Percentiles rank a stretch among this genome's conserved stretches.
phyloP scores from a whole-genome alignment of 2,888 invertebrate species.

The Polyploca ridens region DNA sequence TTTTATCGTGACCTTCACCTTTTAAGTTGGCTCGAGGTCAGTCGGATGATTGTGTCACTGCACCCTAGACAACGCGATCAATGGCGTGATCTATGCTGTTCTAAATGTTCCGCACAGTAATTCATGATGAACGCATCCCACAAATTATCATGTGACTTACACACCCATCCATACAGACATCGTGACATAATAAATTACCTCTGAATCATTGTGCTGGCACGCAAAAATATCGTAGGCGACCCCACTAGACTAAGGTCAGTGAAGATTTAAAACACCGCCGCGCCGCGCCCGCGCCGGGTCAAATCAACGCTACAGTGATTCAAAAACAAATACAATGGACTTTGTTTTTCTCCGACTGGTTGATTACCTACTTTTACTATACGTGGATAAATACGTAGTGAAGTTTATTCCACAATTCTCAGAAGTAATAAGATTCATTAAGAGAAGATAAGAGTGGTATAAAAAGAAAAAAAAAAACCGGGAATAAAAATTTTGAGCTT shows the following conservation, averaged over 20 bases:
- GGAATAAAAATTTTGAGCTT: not conserved
- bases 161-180: constrained; percentile 24
- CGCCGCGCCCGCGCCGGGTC: constrained; percentile 28
- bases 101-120: constrained; percentile 30
- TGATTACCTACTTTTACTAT: constrained; percentile 27
- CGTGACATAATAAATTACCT: constrained; percentile 42
- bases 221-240: constrained; percentile 46
- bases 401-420: not conserved
- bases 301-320: constrained; percentile 46
- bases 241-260: constrained; percentile 54
- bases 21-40: constrained; percentile 39
- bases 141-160: constrained; percentile 14
- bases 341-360: constrained; percentile 35
- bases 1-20: constrained; percentile 16
- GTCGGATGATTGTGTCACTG: constrained; percentile 3
- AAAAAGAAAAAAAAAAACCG: no score
- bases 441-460: no score
- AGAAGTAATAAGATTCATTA: not conserved
- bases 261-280: constrained; percentile 48
- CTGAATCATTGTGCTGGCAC: constrained; percentile 37
- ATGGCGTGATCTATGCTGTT: constrained; percentile 27
- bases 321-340: constrained; percentile 52
- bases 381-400: not conserved
- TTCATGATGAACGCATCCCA: constrained; percentile 29
- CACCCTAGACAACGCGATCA: constrained; percentile 13